A percentile compares a stretch with the other conserved stretches of the same genome.
These are phyloP conservation scores for Urocynchramus pylzowi DNA, from an alignment of 2,113 vertebrate genomes.

Conservation along the genomic window DNA sequence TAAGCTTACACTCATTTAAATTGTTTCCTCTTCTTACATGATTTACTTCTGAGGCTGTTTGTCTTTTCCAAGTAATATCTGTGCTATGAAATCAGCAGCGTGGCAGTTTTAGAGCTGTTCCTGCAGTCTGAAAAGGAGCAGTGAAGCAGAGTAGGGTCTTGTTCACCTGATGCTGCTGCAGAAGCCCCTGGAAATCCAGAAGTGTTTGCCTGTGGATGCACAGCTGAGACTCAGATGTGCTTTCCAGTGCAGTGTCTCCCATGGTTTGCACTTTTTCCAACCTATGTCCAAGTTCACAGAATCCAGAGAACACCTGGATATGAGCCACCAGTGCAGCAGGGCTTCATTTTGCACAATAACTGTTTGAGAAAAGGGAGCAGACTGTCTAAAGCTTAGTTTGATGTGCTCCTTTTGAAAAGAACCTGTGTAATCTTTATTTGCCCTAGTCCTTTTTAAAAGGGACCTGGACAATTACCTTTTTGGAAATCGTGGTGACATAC, in stretches of 20 bases:
- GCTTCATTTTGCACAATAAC: not conserved
- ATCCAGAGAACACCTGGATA: not conserved
- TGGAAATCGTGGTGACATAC: not conserved
- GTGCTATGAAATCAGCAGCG: not conserved
- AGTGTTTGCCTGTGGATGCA: not conserved
- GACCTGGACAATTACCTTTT: not conserved
- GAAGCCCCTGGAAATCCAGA: not conserved
- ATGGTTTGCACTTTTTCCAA: not conserved
- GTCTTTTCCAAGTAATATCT: not conserved
- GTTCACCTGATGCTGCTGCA: not conserved
- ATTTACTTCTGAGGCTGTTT: not conserved
- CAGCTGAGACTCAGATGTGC: not conserved
- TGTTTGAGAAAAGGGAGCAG: not conserved
- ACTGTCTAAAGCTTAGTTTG: not conserved
- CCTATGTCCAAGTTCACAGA: not conserved
- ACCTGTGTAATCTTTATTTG: not conserved
- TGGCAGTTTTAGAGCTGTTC: not conserved
- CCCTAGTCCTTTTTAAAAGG: not conserved
- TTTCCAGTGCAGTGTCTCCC: not conserved
- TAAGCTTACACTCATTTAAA: not conserved
- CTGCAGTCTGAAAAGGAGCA: not conserved
- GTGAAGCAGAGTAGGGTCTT: not conserved
- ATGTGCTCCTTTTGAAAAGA: not conserved
- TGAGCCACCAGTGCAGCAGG: not conserved
- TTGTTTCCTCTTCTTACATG: not conserved